Evolutionary conservation across 2,888 invertebrate genomes (phyloP).

Genomic region (Polyploca ridens): DNA sequence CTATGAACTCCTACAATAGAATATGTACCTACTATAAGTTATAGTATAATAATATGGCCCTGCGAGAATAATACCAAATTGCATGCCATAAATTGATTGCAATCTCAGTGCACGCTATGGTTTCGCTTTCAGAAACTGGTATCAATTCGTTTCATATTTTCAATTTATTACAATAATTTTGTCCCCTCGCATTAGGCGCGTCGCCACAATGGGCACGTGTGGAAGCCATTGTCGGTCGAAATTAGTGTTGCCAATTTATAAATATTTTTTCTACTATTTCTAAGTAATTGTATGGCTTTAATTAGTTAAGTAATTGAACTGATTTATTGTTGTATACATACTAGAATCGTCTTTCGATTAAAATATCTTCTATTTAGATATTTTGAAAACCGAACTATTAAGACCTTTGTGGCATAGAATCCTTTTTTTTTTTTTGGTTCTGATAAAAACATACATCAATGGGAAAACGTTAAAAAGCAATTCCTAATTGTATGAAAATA

Average conservation of each 20-base stretch:
- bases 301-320: neutral
- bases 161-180: constrained; percentile 44
- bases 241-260: constrained; percentile 65
- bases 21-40: neutral
- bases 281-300: neutral
- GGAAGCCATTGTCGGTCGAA: constrained; percentile 46
- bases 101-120: constrained; percentile 49
- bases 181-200: constrained; percentile 30
- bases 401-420: no score
- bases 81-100: constrained; percentile 38
- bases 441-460: no score
- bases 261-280: constrained; percentile 32
- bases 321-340: neutral
- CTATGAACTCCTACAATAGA: neutral
- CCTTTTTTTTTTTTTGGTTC: no score
- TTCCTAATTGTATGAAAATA: no score
- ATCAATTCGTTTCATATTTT: constrained; percentile 66
- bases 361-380: no score
- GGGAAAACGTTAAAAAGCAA: no score
- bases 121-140: constrained; percentile 50
- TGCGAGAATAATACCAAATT: constrained; percentile 29
- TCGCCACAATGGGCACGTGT: constrained; percentile 55
- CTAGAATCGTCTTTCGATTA: no score
- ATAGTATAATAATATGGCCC: constrained; percentile 13
- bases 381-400: no score